phyloP scores from a whole-genome alignment of 2,113 vertebrate species.

The Sclerurus mexicanus region DNA sequence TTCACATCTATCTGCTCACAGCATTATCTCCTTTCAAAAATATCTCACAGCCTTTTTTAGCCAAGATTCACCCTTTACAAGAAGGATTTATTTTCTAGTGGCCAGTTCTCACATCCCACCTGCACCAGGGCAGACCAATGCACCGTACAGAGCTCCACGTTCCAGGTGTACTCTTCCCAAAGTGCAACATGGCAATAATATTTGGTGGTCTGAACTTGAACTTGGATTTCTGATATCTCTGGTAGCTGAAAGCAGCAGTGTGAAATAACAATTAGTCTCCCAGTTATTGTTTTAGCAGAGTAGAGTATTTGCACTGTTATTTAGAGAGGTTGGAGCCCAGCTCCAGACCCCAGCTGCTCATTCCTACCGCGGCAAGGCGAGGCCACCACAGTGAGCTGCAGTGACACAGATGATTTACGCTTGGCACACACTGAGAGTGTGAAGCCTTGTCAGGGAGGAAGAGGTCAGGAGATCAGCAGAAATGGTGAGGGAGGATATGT shows the following conservation, averaged over 20 bases:
- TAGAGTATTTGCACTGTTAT: background rate
- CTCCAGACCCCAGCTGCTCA: background rate
- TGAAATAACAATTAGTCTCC: background rate
- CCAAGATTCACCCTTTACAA: background rate
- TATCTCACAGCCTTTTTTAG: background rate
- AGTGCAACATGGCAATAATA: background rate
- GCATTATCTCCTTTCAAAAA: slow-evolving; percentile 36
- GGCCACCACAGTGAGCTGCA: background rate
- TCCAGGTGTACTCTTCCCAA: background rate
- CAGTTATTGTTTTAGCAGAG: background rate
- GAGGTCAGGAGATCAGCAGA: background rate
- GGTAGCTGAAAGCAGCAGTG: background rate
- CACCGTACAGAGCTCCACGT: accelerated
- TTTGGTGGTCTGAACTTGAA: background rate
- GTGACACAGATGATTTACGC: background rate
- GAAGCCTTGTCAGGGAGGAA: background rate
- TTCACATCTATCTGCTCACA: slow-evolving; percentile 29
- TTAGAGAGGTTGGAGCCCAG: slow-evolving; percentile 3
- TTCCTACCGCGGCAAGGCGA: background rate
- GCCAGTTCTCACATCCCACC: background rate
- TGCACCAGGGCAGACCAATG: background rate
- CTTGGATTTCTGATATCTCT: background rate
- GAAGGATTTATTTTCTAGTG: background rate
- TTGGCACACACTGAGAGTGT: background rate
- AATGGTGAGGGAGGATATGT: background rate